These are phyloP conservation scores for Lasioglossum marginatum DNA, from an alignment of 2,888 invertebrate species.

Conservation along the genomic window DNA sequence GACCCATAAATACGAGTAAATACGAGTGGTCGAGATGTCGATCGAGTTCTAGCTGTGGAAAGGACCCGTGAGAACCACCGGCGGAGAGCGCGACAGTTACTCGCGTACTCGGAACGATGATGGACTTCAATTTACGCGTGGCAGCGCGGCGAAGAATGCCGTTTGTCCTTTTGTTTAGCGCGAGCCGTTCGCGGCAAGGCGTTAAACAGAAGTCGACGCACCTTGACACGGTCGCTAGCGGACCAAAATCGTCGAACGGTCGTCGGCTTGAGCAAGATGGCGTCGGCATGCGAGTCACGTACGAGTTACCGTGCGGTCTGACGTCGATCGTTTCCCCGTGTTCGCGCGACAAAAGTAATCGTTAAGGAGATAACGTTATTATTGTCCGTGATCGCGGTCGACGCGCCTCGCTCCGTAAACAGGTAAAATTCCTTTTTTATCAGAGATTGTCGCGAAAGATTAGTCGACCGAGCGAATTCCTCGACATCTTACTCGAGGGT, in stretches of 20 bases:
- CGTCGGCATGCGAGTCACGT: slow-evolving; percentile 33
- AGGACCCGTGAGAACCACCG: slow-evolving; percentile 29
- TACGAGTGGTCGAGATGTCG: neutral
- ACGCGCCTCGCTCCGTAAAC: slow-evolving; percentile 16
- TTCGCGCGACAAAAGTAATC: neutral
- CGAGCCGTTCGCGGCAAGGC: slow-evolving; percentile 14
- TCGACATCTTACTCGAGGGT: neutral
- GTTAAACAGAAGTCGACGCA: slow-evolving; percentile 44
- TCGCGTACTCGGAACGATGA: slow-evolving; percentile 41
- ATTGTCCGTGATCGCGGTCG: slow-evolving; percentile 8
- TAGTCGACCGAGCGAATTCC: slow-evolving; percentile 17
- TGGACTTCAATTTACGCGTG: slow-evolving; percentile 31
- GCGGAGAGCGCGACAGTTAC: neutral
- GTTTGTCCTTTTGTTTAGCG: slow-evolving; percentile 42
- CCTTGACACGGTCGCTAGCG: neutral
- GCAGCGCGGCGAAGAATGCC: neutral
- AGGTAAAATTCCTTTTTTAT: neutral
- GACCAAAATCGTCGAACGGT: slow-evolving; percentile 20
- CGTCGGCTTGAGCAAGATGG: neutral
- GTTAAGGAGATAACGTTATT: slow-evolving; percentile 24
- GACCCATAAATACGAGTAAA: slow-evolving; percentile 44
- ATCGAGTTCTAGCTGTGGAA: neutral
- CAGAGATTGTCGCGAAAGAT: neutral
- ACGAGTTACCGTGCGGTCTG: neutral
- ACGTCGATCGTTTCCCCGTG: slow-evolving; percentile 16